Evolutionary conservation across 2,113 vertebrate species (phyloP).

Genomic region (Tretioscincus oriximinensis): DNA sequence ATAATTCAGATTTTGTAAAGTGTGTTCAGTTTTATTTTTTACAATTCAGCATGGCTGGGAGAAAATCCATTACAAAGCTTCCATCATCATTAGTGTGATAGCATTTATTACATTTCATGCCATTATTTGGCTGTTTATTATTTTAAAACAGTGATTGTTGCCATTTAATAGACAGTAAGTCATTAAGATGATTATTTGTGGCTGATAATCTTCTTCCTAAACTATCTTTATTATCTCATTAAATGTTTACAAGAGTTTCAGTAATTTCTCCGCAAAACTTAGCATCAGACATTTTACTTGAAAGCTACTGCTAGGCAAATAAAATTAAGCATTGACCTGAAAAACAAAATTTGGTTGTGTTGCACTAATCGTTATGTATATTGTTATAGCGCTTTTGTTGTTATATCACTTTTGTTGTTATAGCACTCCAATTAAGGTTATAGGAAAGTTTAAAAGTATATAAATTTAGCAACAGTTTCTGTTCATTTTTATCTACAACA

Average conservation of each 20-base stretch:
- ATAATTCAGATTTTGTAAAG: background rate
- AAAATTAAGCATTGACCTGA: background rate
- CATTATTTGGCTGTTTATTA: slow-evolving; percentile 22
- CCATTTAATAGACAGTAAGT: background rate
- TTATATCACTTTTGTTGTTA: background rate
- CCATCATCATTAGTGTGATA: slow-evolving; percentile 5
- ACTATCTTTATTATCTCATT: slow-evolving; percentile 11
- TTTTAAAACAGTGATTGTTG: slow-evolving; percentile 21
- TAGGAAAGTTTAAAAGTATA: background rate
- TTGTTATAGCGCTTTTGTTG: background rate
- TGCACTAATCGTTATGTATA: background rate
- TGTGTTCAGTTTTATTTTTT: background rate
- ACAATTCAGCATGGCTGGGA: slow-evolving; percentile 21
- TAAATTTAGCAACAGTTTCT: background rate
- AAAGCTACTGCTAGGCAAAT: background rate
- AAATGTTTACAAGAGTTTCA: background rate
- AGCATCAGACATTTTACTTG: background rate
- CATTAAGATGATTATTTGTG: background rate
- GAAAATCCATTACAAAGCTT: background rate
- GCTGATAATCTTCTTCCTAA: background rate
- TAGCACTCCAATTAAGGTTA: slow-evolving; percentile 12
- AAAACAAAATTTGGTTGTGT: background rate
- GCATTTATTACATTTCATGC: slow-evolving; percentile 7
- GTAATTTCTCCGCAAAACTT: background rate
- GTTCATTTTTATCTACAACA: slow-evolving; percentile 5